Base-by-base conservation (phyloP, 2,113 vertebrate species). In the Dermatemys mawii region DNA sequence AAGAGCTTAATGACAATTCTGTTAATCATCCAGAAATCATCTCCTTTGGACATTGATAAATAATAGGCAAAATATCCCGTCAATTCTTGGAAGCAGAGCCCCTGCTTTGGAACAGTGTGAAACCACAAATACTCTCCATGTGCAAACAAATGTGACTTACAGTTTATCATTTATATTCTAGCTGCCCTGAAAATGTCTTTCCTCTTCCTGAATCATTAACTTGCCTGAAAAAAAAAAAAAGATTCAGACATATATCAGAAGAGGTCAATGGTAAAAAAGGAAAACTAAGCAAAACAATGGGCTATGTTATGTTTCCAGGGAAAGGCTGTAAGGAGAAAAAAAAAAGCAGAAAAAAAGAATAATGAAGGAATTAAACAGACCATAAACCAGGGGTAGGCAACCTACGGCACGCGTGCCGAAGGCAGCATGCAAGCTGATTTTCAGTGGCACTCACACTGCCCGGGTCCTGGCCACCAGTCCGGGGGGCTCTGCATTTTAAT, bases 231-330 rank as follows among this genome's bases (percentile, higher is more conserved):
- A 95, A 93, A 93, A 95, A 93, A 93, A 67, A 38, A 67, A 67
- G 95, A 96, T 93, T 93, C 90, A 97, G 93, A 88, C 86, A 79
- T 76, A 82, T 94, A 51, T 95, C 95, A 96, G 93, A 94, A 85
- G 86, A 96, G 96, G 93, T 94, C 84, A 81, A 90, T 95, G 94
- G 38, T 86, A 93, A 95, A 90, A 93, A 92, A 92, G 55, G 95
- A 92, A 97, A 97, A 95, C 86, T 96, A 96, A 96, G 96, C 95
- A 95, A 94, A 97, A 94, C 94, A 96, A 96, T 96, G 89, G 83
- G 6, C 84, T 88, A 16, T 96, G 94, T 97, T 97, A 84, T 96
- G 95, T 97, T 97, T 94, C 97, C 94, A 97, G 96, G 95, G 94
- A 93, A 97, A 96, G 83, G 44, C 83, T 94, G 94, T 75, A 90